Conservation (phyloP, 2,888 invertebrate genomes). For the Phyto melanocephala region DNA sequence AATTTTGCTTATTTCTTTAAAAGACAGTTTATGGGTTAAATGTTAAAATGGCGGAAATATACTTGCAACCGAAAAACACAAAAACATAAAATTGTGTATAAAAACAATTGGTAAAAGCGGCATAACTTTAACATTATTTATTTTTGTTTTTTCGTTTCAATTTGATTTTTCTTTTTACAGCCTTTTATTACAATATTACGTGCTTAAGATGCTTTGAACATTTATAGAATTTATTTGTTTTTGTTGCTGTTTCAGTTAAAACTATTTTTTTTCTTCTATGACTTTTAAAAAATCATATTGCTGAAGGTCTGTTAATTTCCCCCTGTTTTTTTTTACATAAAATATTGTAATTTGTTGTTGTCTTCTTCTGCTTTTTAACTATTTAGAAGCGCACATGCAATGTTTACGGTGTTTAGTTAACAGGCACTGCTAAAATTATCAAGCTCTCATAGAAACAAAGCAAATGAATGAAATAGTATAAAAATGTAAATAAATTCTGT, state of each 20-base stretch:
- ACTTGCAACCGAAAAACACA: constrained; percentile 12
- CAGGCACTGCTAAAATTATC: constrained; percentile 31
- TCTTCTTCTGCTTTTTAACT: neutral
- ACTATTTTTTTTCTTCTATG: constrained; percentile 5
- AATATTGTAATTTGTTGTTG: neutral
- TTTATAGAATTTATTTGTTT: constrained; percentile 43
- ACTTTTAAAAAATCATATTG: constrained; percentile 56
- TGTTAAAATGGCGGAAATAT: constrained; percentile 34
- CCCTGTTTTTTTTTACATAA: constrained; percentile 12
- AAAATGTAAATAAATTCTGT: constrained; percentile 26
- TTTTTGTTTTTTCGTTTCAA: constrained; percentile 15
- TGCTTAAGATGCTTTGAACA: constrained; percentile 55
- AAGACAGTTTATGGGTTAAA: constrained; percentile 54
- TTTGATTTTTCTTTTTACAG: constrained; percentile 34
- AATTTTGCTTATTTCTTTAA: no score
- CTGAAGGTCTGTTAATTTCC: constrained; percentile 56
- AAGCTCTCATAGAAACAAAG: constrained; percentile 6
- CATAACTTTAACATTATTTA: constrained; percentile 49
- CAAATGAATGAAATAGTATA: neutral
- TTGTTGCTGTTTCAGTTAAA: constrained; percentile 12
- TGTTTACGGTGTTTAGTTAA: constrained; percentile 55
- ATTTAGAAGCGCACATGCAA: constrained; percentile 51
- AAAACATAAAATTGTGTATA: neutral
- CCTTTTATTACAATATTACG: constrained; percentile 64
- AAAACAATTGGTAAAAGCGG: constrained; percentile 37